Evolutionary conservation across 1,140 invertebrate genomes (phyloP).

Genomic region (Meloidogyne exigua): DNA sequence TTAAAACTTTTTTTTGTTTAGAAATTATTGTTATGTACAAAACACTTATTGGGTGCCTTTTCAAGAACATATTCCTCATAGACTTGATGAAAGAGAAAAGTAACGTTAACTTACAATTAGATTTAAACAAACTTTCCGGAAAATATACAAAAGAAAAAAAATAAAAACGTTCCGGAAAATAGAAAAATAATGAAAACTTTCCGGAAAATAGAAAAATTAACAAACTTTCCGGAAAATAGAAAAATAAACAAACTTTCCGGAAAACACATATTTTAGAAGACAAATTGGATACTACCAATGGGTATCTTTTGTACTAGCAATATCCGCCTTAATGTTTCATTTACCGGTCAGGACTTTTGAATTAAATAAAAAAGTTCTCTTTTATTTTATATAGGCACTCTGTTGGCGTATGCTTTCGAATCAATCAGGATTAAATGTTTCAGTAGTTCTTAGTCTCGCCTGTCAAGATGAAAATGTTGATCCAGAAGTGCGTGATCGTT

Average conservation of each 20-base stretch:
- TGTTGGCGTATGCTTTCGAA: slow-evolving; percentile 67
- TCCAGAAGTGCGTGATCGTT: slow-evolving; percentile 54
- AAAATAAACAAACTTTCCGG: not conserved
- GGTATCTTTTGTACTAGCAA: slow-evolving; percentile 66
- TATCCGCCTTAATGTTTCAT: slow-evolving; percentile 68
- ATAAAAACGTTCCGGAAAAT: too few species aligned
- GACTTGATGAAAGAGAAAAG: slow-evolving; percentile 59
- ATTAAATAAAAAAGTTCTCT: not conserved
- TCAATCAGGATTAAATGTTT: slow-evolving; percentile 65
- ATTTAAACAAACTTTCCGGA: not conserved
- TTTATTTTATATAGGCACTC: slow-evolving; percentile 58
- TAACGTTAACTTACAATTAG: not conserved
- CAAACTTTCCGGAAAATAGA: not conserved
- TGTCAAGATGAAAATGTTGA: slow-evolving; percentile 62
- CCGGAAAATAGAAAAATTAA: not conserved
- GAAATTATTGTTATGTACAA: slow-evolving; percentile 54
- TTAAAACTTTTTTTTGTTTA: slow-evolving; percentile 10
- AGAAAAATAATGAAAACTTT: too few species aligned
- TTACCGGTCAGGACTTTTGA: slow-evolving; percentile 56
- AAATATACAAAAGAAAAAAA: not conserved
- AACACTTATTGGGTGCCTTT: slow-evolving; percentile 66
- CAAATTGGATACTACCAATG: slow-evolving; percentile 63
- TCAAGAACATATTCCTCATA: slow-evolving; percentile 62
- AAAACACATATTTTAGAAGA: slow-evolving; percentile 16
- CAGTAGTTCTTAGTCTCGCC: slow-evolving; percentile 57